These are phyloP conservation scores for Coilia nasus DNA, from an alignment of 2,797 vertebrate species.

Conservation along the genomic window DNA sequence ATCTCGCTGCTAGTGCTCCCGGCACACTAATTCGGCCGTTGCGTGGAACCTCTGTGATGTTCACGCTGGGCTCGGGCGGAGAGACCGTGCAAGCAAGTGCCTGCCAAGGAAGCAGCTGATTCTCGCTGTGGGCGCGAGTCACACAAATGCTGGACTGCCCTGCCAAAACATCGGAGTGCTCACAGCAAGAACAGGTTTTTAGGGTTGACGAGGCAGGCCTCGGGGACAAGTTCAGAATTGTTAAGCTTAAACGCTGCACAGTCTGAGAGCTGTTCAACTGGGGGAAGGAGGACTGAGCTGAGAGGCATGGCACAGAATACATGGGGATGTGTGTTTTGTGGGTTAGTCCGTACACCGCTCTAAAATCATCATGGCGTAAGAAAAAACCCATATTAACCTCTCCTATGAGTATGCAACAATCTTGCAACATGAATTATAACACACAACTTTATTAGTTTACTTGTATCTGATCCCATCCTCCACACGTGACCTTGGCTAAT, in stretches of 20 bases:
- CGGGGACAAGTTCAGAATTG: neutral
- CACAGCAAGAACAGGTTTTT: neutral
- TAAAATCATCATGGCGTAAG: neutral
- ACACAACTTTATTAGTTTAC: neutral
- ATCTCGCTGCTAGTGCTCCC: neutral
- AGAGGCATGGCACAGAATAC: neutral
- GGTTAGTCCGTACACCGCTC: neutral
- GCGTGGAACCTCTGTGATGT: neutral
- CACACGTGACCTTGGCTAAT: constrained; percentile 34
- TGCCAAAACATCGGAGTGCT: neutral
- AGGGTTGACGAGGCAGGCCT: neutral
- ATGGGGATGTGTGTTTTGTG: neutral
- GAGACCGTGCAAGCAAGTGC: no score
- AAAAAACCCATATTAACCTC: neutral
- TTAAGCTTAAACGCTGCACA: neutral
- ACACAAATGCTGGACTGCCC: constrained; percentile 10
- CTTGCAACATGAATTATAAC: neutral
- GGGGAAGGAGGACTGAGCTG: neutral
- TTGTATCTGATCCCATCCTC: neutral
- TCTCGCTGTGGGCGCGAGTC: neutral
- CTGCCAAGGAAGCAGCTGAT: constrained; percentile 3
- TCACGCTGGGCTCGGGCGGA: neutral
- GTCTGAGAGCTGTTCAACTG: neutral
- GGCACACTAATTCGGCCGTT: neutral
- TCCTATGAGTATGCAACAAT: neutral